phyloP scores from a whole-genome alignment of 1,140 invertebrate genomes.

The Tenebrio molitor region DNA sequence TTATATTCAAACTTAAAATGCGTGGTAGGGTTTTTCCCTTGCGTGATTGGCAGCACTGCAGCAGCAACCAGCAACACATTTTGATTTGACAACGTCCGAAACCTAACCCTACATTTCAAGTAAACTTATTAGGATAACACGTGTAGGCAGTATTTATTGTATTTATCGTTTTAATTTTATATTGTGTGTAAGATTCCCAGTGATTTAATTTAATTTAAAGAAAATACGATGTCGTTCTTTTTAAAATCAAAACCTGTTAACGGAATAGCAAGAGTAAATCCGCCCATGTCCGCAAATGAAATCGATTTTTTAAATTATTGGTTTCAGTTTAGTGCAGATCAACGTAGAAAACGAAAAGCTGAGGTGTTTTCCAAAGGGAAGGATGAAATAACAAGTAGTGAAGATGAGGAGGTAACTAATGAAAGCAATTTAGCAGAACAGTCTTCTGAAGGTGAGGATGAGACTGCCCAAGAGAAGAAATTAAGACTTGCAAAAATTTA shows the following conservation, averaged over 20 bases:
- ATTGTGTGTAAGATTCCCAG: no score
- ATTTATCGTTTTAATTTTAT: no score
- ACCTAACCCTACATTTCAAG: no score
- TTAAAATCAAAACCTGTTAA: conserved; percentile 72
- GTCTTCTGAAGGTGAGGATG: conserved; percentile 78
- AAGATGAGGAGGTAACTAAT: conserved; percentile 68
- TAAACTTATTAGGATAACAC: no score
- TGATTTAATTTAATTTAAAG: no score
- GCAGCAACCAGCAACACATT: no score
- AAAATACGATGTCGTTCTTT: conserved; percentile 70
- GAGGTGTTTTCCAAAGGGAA: conserved; percentile 59
- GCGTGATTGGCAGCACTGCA: no score
- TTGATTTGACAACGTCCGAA: no score
- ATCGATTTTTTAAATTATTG: conserved; percentile 61
- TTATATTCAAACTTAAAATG: no score
- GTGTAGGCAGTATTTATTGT: no score
- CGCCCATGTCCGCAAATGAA: no score
- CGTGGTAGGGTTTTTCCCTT: no score
- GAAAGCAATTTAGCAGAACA: conserved; percentile 65
- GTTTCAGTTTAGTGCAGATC: conserved; percentile 9
- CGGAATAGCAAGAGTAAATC: conserved; percentile 69
- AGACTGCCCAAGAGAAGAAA: conserved; percentile 92
- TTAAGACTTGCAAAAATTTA: conserved; percentile 90
- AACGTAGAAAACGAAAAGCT: conserved; percentile 57
- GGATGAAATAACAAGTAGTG: conserved; percentile 65